Base-by-base conservation (phyloP, 2,113 vertebrate species). In the Tinamus guttatus region DNA sequence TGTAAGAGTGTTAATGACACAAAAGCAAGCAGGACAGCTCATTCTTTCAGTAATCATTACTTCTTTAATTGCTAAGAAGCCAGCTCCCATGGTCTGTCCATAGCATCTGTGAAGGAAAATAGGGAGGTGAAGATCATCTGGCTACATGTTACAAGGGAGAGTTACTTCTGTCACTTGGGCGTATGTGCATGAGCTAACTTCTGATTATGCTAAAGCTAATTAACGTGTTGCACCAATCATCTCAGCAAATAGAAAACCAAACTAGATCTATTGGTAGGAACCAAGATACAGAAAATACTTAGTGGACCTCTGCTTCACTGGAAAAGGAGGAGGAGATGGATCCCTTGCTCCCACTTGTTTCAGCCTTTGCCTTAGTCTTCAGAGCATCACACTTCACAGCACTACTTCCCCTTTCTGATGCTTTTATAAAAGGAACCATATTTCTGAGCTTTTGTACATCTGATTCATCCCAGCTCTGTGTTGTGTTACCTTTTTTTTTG, bases 21-120 rank as follows among this genome's bases (percentile, higher is more conserved):
- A 90, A 73, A 89, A 65, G 59, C 43, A 25, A 5, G 21, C 27
- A 91, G 19, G 27, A 80, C 59, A 85, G 41, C 40, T 15, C 14
- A 65, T 82, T 22, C 19, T 89, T 89, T 82, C 71, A 85, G 59
- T 45, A 49, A 77, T 93, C 59, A 38, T 78, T 88, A 88, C 47
- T 91, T 78, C 36, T 52, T 81, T 96, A 82, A 82, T 49, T 30
- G 9, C 67, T 77, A 63, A 89, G 90, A 89, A 94, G 28, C 11
- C 64, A 87, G 25, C 14, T 87, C 17, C n/a, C 30, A 6, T 32
- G 25, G n/a, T 69, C 64, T 85, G 16, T 62, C 85, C 85, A 80
- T 89, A 89, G 65, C 24, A 54, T 81, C n/a, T 77, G n/a, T 67
- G 54, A 82, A 74, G 45, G 58, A 84, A 92, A 92, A 62, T 7